Conservation (phyloP, 2,888 invertebrate genomes). For the Mayetiola destructor region DNA sequence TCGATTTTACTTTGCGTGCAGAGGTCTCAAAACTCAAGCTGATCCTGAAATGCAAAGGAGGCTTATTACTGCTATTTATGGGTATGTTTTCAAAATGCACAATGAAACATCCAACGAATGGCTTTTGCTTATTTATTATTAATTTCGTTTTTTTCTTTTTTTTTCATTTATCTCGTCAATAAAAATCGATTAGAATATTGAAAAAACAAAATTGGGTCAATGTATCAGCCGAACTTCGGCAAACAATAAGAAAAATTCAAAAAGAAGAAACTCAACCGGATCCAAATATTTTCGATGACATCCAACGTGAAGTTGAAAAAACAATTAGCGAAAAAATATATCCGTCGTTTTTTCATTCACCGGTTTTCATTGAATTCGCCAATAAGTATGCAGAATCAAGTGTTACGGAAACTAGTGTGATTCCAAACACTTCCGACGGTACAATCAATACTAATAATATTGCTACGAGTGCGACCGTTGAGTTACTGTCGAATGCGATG, state of each 20-base stretch:
- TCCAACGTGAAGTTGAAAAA: constrained; percentile 63
- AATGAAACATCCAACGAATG: too few relatives aligned
- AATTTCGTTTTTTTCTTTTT: constrained; percentile 16
- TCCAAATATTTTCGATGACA: constrained; percentile 71
- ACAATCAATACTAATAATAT: constrained; percentile 31
- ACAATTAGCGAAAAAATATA: constrained; percentile 79
- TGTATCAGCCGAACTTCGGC: constrained; percentile 67
- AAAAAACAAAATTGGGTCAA: constrained; percentile 67
- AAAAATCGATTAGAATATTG: too few relatives aligned
- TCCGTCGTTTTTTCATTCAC: constrained; percentile 83
- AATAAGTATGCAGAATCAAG: constrained; percentile 21
- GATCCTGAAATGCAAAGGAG: constrained; percentile 49
- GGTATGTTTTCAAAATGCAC: too few relatives aligned
- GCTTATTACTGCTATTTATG: constrained; percentile 52
- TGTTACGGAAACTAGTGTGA: neutral
- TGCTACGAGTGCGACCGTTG: constrained; percentile 34
- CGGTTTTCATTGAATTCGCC: constrained; percentile 75
- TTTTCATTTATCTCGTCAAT: constrained; percentile 46
- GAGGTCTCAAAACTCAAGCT: constrained; percentile 65
- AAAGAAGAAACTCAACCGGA: constrained; percentile 55
- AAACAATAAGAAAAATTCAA: constrained; percentile 58
- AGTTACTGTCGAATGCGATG: constrained; percentile 36
- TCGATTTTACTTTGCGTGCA: constrained; percentile 89
- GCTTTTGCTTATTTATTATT: neutral
- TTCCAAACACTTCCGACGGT: neutral